These are phyloP conservation scores for Gambusia holbrooki DNA, from an alignment of 2,113 vertebrate genomes.

Conservation along the genomic window DNA sequence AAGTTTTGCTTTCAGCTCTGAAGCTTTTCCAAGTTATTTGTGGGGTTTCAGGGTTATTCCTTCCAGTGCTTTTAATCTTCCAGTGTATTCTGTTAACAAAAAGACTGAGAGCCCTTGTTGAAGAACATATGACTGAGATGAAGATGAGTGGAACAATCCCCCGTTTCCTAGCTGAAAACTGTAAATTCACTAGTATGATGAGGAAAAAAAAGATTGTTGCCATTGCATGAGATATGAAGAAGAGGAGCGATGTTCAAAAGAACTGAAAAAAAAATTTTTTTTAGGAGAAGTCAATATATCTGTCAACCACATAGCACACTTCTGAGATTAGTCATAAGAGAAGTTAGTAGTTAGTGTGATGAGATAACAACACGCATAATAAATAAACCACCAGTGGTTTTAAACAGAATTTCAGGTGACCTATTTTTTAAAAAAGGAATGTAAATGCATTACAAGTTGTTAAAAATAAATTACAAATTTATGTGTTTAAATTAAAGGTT, in stretches of 20 bases:
- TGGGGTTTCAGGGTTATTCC: slow-evolving; percentile 21
- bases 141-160: slow-evolving; percentile 36
- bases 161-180: slow-evolving; percentile 6
- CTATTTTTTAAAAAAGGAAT: neutral
- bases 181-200: slow-evolving; percentile 16
- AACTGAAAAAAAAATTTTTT: slow-evolving; percentile 29
- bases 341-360: slow-evolving; percentile 28
- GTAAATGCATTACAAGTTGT: neutral
- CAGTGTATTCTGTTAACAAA: slow-evolving; percentile 51
- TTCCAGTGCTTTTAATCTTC: slow-evolving; percentile 41
- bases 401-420: neutral
- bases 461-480: neutral
- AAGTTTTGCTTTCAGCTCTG: slow-evolving; percentile 7
- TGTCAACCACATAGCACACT: neutral
- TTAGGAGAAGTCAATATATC: slow-evolving; percentile 43
- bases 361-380: slow-evolving; percentile 11
- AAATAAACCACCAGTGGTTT: slow-evolving; percentile 9
- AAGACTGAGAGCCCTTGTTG: slow-evolving; percentile 76
- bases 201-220: slow-evolving; percentile 9
- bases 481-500: neutral
- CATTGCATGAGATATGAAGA: slow-evolving; percentile 22
- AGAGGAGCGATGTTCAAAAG: slow-evolving; percentile 43
- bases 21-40: slow-evolving; percentile 29
- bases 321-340: slow-evolving; percentile 8
- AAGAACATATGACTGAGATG: slow-evolving; percentile 58